Percentiles rank a stretch among this genome's conserved stretches.
Conservation (phyloP, 1,140 invertebrate species). For the Pogonomyrmex californicus region DNA sequence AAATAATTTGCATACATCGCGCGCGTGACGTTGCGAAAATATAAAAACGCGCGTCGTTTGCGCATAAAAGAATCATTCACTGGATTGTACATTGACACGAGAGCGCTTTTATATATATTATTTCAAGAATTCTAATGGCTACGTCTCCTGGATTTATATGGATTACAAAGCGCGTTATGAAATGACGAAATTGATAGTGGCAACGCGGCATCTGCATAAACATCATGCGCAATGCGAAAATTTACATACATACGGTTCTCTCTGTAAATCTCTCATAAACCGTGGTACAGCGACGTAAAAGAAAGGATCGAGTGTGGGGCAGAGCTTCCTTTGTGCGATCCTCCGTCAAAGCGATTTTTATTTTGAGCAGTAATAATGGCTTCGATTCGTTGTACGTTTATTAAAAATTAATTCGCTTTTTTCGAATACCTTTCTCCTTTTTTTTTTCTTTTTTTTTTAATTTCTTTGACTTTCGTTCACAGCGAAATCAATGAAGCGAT, state of each 20-base stretch:
- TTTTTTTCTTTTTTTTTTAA: neutral
- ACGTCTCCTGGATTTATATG: neutral
- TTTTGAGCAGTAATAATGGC: neutral
- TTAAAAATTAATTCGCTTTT: constrained; percentile 45
- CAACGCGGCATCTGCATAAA: neutral
- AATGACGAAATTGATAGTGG: neutral
- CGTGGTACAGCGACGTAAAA: neutral
- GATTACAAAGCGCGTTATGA: neutral
- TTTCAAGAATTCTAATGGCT: constrained; percentile 8
- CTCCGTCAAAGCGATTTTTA: neutral
- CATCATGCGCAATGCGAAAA: neutral
- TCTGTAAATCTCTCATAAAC: constrained; percentile 30
- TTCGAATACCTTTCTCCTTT: neutral
- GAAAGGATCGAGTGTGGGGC: neutral
- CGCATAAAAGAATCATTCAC: constrained; percentile 4
- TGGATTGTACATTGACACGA: constrained; percentile 14
- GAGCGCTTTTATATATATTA: constrained; percentile 20
- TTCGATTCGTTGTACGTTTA: neutral
- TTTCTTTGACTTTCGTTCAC: neutral
- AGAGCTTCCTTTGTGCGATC: neutral
- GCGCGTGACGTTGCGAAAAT: constrained; percentile 23
- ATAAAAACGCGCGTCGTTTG: constrained; percentile 25
- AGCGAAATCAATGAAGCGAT: neutral
- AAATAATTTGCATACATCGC: constrained; percentile 51
- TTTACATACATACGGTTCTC: neutral